Conservation (phyloP, 92 coral and sea anemone species). For the Virgularia gustaviana region DNA sequence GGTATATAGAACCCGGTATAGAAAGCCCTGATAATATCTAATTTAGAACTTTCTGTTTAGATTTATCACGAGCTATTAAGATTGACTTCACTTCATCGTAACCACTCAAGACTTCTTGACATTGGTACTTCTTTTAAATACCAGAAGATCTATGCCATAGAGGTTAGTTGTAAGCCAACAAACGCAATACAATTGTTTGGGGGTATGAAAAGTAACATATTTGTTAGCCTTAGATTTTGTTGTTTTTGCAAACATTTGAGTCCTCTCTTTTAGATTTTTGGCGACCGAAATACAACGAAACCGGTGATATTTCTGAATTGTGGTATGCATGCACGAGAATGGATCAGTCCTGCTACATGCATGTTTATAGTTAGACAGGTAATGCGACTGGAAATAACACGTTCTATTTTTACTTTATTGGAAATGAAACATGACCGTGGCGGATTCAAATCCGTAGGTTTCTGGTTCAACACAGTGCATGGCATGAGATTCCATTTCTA, state of each 20-base stretch:
- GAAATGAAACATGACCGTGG: too few relatives aligned
- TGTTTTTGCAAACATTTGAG: neutral
- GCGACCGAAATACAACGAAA: slow-evolving; percentile 4
- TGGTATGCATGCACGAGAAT: slow-evolving; percentile 37
- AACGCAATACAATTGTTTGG: neutral
- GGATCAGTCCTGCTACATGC: slow-evolving; percentile 35
- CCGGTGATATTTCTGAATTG: slow-evolving; percentile 40
- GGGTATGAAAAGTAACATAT: neutral
- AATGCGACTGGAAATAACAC: neutral
- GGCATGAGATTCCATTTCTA: too few relatives aligned
- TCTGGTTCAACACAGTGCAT: too few relatives aligned
- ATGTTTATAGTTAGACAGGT: slow-evolving; percentile 38
- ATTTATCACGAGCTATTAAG: slow-evolving; percentile 16
- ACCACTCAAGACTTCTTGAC: slow-evolving; percentile 15
- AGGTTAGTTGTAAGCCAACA: neutral
- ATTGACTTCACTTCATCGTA: neutral
- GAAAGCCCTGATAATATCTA: neutral
- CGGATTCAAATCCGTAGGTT: too few relatives aligned
- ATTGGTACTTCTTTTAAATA: slow-evolving; percentile 35
- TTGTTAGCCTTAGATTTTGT: neutral
- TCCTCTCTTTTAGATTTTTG: slow-evolving; percentile 16
- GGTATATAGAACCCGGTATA: too few relatives aligned
- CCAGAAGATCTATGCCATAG: slow-evolving; percentile 21
- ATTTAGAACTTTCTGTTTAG: neutral
- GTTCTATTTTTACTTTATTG: neutral